Evolutionary conservation across 2,797 vertebrate species (phyloP), one percentile per base, ranked within the genome.

Genomic region (Xenentodon cancila): DNA sequence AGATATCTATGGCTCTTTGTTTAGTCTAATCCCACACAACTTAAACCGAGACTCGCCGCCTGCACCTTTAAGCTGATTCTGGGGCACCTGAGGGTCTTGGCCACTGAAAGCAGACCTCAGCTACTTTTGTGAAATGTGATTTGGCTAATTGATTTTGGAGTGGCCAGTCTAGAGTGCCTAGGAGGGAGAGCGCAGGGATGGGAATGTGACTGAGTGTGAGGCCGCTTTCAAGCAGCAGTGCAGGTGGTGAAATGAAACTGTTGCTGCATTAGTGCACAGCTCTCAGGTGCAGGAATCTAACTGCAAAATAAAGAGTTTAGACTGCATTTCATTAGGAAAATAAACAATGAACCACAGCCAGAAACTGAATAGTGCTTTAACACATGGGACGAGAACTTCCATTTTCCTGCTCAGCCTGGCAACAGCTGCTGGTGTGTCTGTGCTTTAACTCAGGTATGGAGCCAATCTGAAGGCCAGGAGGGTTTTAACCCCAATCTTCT

Each of bases 401-500:
- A 53, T 64, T 80, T 79, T 62, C 59, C 57, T 69, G 49, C 76
- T 86, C 80, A 59, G 79, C 70, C 80, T 12, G 19, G 77, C 66
- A 80, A 77, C 90, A 91, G 88, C 85, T 90, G 87, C 53, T 60
- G 64, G 61, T 58, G 68, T 42, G 49, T 54, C 72, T 64, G 55
- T 30, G 73, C 79, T 79, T 80, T 71, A 77, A 81, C 85, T 79
- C 88, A 88, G 92, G 88, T 92, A 91, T 92, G 90, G 92, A 91
- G 92, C 86, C 92, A 93, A 91, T 93, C 91, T 86, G 77, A 86
- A 71, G 91, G 90, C 92, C 91, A 93, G 86, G 63, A 88, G 74
- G 87, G 90, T 84, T 92, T 93, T 93, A 92, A 93, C 92, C 93
- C 91, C 91, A 94, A 93, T 94, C 92, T 93, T 93, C 90, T 92